These are phyloP conservation scores for Rhyacophila brunnea DNA, from an alignment of 1,140 invertebrate species.

Conservation along the genomic window DNA sequence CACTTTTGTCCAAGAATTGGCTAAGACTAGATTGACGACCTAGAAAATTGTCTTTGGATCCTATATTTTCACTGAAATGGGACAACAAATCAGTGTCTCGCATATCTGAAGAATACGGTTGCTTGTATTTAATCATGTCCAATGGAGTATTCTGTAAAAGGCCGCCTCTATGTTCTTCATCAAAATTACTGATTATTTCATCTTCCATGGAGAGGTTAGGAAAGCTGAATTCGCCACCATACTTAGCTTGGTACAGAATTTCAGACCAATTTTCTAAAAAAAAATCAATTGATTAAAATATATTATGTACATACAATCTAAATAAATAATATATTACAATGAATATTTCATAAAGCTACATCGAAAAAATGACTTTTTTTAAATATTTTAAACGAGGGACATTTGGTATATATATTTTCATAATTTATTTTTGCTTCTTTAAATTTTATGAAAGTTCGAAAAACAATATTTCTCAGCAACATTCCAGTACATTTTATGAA, in stretches of 20 bases:
- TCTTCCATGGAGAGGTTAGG: slow-evolving; percentile 47
- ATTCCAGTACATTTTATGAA: too few species aligned
- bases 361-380: too few species aligned
- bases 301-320: background rate
- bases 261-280: slow-evolving; percentile 52
- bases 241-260: slow-evolving; percentile 49
- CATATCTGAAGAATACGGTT: slow-evolving; percentile 27
- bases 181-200: slow-evolving; percentile 44
- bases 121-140: slow-evolving; percentile 25
- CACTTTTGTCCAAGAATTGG: slow-evolving; percentile 33
- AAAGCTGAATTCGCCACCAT: slow-evolving; percentile 42
- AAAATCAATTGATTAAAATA: background rate
- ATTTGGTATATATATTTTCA: too few species aligned
- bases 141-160: slow-evolving; percentile 39
- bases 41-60: slow-evolving; percentile 27
- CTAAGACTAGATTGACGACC: slow-evolving; percentile 26
- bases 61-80: slow-evolving; percentile 40
- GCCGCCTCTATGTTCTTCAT: slow-evolving; percentile 40
- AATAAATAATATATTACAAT: too few species aligned
- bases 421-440: too few species aligned
- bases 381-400: too few species aligned
- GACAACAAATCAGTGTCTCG: slow-evolving; percentile 49
- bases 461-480: too few species aligned
- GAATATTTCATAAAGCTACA: too few species aligned
- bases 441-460: too few species aligned